Conservation (phyloP, 2,113 vertebrate species). For the Callospermophilus lateralis region DNA sequence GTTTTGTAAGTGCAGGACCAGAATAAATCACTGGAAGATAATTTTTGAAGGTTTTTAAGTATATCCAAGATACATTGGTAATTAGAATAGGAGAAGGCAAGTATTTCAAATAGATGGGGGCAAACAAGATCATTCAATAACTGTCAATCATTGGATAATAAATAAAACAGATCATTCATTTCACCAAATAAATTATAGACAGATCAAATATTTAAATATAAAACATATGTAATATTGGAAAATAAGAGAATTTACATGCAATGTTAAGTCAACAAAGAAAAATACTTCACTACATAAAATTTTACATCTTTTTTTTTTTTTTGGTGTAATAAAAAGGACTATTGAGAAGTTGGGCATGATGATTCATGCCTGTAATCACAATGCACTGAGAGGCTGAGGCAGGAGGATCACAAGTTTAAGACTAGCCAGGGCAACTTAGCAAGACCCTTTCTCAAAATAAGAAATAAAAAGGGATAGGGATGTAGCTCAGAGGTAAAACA, state of each 20-base stretch:
- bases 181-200: not conserved
- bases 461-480: too few species aligned
- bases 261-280: not conserved
- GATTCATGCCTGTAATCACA: too few species aligned
- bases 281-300: slow-evolving; percentile 17
- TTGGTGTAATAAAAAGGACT: not conserved
- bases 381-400: too few species aligned
- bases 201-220: slow-evolving; percentile 29
- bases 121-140: not conserved
- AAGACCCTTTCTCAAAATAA: too few species aligned
- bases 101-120: not conserved
- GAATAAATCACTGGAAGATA: slow-evolving; percentile 16
- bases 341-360: not conserved
- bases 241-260: not conserved
- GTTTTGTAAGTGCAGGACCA: not conserved
- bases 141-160: not conserved
- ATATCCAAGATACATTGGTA: not conserved
- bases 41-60: slow-evolving; percentile 19
- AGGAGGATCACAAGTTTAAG: too few species aligned
- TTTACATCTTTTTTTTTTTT: not conserved
- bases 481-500: too few species aligned
- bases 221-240: not conserved
- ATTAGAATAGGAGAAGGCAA: slow-evolving; percentile 21
- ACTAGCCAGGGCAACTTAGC: too few species aligned
- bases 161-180: not conserved